phyloP scores from a whole-genome alignment of 2,113 vertebrate species.

The Chloropsis hardwickii region DNA sequence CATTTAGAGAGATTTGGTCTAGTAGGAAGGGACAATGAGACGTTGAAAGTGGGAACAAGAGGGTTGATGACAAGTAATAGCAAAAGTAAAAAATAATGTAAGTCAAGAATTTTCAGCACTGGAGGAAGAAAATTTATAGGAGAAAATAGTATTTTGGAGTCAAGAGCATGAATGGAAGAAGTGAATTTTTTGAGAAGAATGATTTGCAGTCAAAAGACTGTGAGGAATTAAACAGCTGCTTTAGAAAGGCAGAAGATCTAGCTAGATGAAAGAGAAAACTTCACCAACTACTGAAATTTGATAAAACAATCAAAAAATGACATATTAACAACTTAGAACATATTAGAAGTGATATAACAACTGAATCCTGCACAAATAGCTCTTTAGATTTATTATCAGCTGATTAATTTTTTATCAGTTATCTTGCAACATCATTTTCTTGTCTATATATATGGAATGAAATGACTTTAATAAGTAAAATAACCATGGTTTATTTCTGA shows the following conservation, averaged over 20 bases:
- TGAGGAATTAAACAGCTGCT: background rate
- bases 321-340: background rate
- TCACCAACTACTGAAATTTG: background rate
- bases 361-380: background rate
- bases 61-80: background rate
- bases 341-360: background rate
- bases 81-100: background rate
- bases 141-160: background rate
- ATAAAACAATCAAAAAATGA: background rate
- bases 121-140: background rate
- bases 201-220: background rate
- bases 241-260: background rate
- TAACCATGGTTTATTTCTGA: background rate
- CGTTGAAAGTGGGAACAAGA: background rate
- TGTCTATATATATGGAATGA: background rate
- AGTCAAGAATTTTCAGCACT: background rate
- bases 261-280: background rate
- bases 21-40: background rate
- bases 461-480: background rate
- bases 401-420: background rate
- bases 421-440: background rate
- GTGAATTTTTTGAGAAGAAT: background rate
- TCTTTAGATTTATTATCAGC: background rate
- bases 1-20: background rate
- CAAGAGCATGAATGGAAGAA: background rate